These are phyloP conservation scores for Enteromius treurensis DNA, from an alignment of 2,797 vertebrate genomes.

Conservation along the genomic window DNA sequence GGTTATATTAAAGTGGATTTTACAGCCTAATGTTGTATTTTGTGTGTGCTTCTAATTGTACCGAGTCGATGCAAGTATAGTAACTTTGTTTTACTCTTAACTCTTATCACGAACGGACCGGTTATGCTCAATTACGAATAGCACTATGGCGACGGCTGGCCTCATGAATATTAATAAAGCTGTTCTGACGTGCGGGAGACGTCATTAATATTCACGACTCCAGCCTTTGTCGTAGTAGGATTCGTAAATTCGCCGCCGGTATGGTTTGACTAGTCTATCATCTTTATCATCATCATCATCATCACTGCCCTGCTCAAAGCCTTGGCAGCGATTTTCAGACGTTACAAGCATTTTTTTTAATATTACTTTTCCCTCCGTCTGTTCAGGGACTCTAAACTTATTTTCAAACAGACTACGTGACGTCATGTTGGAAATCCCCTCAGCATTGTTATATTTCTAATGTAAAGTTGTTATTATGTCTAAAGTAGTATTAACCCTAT, in stretches of 20 bases:
- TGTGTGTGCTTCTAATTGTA: background rate
- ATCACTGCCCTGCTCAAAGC: background rate
- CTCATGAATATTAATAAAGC: background rate
- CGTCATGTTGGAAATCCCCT: constrained; percentile 53
- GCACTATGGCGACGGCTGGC: background rate
- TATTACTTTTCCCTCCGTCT: background rate
- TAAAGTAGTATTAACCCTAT: background rate
- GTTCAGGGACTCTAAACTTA: background rate
- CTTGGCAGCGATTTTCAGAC: background rate
- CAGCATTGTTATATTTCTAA: background rate
- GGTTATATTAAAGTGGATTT: background rate
- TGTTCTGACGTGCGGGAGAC: background rate
- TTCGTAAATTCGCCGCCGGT: background rate
- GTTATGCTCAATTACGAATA: background rate
- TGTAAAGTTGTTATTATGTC: background rate
- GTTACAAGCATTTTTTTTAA: background rate
- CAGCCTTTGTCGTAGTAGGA: background rate
- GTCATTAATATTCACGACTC: background rate
- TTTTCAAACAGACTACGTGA: constrained; percentile 30
- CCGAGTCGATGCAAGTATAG: background rate
- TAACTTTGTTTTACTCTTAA: constrained; percentile 1
- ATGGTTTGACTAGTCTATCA: background rate
- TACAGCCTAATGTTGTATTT: background rate
- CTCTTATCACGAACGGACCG: background rate
- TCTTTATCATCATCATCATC: background rate